phyloP scores from a whole-genome alignment of 2,113 vertebrate genomes.

The Proterorhinus semilunaris region DNA sequence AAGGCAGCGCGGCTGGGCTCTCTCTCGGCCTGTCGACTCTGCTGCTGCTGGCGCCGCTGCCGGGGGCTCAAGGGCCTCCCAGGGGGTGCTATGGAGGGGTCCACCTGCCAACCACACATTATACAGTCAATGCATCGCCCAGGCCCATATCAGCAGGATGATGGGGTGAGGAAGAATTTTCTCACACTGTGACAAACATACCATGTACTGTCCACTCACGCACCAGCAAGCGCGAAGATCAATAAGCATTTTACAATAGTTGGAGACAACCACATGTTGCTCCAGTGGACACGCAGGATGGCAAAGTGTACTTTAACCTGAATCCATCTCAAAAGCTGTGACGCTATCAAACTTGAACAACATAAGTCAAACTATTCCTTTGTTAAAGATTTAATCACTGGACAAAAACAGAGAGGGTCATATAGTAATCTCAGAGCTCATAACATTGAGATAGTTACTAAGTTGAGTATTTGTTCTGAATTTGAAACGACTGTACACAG shows the following conservation, averaged over 20 bases:
- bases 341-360: no score
- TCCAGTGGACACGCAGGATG: no score
- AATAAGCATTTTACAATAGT: no score
- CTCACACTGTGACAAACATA: no score
- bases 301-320: no score
- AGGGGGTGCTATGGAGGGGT: slow-evolving; percentile 37
- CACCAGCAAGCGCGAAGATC: no score
- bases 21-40: slow-evolving; percentile 70
- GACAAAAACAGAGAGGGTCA: background rate
- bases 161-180: background rate
- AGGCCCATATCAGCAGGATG: background rate
- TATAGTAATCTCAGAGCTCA: background rate
- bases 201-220: no score
- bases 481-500: background rate
- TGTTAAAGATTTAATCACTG: no score
- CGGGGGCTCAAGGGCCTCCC: slow-evolving; percentile 82
- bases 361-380: no score
- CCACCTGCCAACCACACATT: slow-evolving; percentile 63
- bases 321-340: no score
- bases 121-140: background rate
- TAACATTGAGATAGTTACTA: background rate
- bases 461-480: background rate
- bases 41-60: slow-evolving; percentile 87
- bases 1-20: slow-evolving; percentile 69
- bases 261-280: no score